These are phyloP conservation scores for Baronia brevicornis DNA, from an alignment of 2,888 invertebrate genomes.

Conservation along the genomic window DNA sequence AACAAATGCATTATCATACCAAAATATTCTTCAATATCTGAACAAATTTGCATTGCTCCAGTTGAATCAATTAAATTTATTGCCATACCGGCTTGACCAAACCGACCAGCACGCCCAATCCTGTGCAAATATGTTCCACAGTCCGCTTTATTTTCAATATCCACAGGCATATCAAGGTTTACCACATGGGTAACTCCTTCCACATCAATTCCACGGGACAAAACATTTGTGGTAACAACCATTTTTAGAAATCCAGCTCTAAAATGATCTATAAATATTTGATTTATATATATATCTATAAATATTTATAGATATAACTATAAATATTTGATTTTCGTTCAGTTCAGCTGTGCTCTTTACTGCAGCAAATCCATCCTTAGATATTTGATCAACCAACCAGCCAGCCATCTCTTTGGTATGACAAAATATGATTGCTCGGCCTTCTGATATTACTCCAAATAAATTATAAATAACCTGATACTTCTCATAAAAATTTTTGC, in stretches of 20 bases:
- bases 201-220: slow-evolving; percentile 94
- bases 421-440: slow-evolving; percentile 99
- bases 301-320: no score
- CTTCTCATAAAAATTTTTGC: slow-evolving; percentile 89
- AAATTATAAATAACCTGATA: slow-evolving; percentile 96
- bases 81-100: slow-evolving; percentile 97
- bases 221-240: slow-evolving; percentile 92
- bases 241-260: slow-evolving; percentile 94
- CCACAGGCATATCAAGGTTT: slow-evolving; percentile 97
- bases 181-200: slow-evolving; percentile 99
- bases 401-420: slow-evolving; percentile 91
- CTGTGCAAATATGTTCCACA: slow-evolving; percentile 98
- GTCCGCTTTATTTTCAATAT: slow-evolving; percentile 86
- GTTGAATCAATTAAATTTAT: slow-evolving; percentile 93
- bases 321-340: slow-evolving; percentile 93
- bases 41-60: slow-evolving; percentile 82
- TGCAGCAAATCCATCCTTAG: slow-evolving; percentile 93
- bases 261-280: no score
- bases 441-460: slow-evolving; percentile 96
- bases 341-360: slow-evolving; percentile 94
- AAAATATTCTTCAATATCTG: slow-evolving; percentile 90
- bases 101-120: slow-evolving; percentile 96
- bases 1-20: slow-evolving; percentile 87
- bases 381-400: slow-evolving; percentile 93
- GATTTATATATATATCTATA: no score